Conservation (phyloP, 2,113 vertebrate genomes). For the Dasyurus viverrinus region DNA sequence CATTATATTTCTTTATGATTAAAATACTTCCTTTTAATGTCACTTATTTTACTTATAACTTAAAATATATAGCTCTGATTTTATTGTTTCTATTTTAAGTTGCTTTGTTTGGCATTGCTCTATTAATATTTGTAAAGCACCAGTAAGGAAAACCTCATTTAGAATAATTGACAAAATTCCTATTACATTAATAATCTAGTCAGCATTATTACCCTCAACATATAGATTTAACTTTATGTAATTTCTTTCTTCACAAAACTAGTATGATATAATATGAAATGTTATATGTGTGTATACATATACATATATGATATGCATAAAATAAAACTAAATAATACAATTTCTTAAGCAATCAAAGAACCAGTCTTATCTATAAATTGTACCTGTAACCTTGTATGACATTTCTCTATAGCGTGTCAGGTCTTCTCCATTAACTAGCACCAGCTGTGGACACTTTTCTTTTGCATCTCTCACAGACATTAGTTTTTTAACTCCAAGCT, state of each 20-base stretch:
- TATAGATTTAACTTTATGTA: not conserved
- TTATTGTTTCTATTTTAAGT: slow-evolving; percentile 20
- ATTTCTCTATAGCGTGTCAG: slow-evolving; percentile 92
- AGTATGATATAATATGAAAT: not conserved
- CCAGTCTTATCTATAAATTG: not conserved
- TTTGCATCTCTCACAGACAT: slow-evolving; percentile 89
- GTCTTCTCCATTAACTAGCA: slow-evolving; percentile 94
- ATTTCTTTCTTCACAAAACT: not conserved
- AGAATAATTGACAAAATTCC: slow-evolving; percentile 25
- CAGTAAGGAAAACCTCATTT: not conserved
- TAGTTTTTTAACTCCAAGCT: slow-evolving; percentile 88
- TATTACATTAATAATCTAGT: not conserved
- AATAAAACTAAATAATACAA: not conserved
- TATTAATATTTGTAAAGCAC: slow-evolving; percentile 27
- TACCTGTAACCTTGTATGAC: slow-evolving; percentile 95
- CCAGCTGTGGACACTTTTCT: slow-evolving; percentile 90
- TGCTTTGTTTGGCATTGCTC: slow-evolving; percentile 18
- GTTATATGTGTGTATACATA: too few relatives aligned
- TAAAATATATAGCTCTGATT: slow-evolving; percentile 12
- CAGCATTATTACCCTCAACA: slow-evolving; percentile 13
- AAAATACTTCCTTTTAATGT: not conserved
- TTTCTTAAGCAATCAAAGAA: slow-evolving; percentile 48
- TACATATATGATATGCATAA: not conserved
- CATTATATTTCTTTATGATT: slow-evolving; percentile 24
- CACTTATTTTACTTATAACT: not conserved